Conservation (phyloP, 2,797 vertebrate genomes). For the Mus caroli region DNA sequence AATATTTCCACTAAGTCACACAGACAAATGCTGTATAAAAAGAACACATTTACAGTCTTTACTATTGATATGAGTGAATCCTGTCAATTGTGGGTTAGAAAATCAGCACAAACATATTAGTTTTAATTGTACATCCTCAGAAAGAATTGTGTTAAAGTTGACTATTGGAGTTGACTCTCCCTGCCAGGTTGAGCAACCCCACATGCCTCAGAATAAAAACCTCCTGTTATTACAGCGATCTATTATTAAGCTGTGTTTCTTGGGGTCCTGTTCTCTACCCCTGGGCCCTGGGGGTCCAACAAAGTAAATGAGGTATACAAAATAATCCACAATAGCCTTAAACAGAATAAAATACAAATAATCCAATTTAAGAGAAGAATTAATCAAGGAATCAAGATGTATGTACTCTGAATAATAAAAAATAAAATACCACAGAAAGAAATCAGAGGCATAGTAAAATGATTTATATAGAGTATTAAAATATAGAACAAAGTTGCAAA, state of each 20-base stretch:
- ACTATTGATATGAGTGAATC: neutral
- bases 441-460: neutral
- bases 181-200: no score
- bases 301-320: neutral
- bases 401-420: neutral
- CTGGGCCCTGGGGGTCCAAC: no score
- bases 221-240: no score
- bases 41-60: neutral
- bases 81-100: neutral
- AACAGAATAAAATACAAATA: neutral
- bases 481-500: neutral
- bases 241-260: no score
- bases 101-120: no score
- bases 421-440: neutral
- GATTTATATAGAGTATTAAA: neutral
- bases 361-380: neutral
- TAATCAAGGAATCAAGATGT: neutral
- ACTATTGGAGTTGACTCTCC: no score
- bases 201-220: no score
- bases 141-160: neutral
- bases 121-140: neutral
- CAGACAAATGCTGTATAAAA: neutral
- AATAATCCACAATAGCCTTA: neutral
- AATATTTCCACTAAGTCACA: neutral
- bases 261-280: no score